A percentile compares a stretch with the other conserved stretches of the same genome.
Conservation (phyloP, 2,113 vertebrate species). For the Neotoma lepida region DNA sequence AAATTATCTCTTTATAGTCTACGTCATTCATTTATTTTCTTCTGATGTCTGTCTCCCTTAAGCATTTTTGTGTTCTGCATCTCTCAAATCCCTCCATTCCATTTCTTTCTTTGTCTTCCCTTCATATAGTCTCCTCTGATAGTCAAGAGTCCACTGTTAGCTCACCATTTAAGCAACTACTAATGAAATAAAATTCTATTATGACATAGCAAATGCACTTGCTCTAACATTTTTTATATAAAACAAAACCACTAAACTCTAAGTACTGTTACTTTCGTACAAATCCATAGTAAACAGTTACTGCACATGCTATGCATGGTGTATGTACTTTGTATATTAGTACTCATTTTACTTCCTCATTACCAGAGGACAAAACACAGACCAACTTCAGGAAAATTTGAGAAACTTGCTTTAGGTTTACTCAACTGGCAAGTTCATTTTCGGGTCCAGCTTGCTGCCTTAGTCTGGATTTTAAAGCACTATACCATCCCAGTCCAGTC, state of each 20-base stretch:
- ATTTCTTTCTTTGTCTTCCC: background rate
- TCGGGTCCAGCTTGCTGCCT: background rate
- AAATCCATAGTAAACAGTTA: background rate
- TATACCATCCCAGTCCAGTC: background rate
- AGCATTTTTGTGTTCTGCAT: background rate
- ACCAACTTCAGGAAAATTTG: background rate
- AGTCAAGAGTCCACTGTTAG: background rate
- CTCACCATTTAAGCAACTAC: background rate
- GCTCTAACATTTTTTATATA: constrained; percentile 12
- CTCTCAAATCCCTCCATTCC: background rate
- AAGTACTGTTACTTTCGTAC: background rate
- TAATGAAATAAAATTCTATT: constrained; percentile 21
- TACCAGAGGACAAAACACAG: constrained; percentile 33
- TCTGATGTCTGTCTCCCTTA: background rate
- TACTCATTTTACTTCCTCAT: constrained; percentile 13
- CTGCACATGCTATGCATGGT: background rate
- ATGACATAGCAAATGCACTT: background rate
- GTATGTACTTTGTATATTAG: background rate
- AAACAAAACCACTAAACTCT: background rate
- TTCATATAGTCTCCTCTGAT: background rate
- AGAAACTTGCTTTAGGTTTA: constrained; percentile 2
- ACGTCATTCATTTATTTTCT: background rate
- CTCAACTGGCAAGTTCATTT: background rate
- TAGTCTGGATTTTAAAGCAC: constrained; percentile 44
- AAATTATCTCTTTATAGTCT: background rate